Percentiles rank a stretch among this genome's conserved stretches.
Conservation (phyloP, 92 coral and sea anemone species). For the Palythoa heliodiscus region DNA sequence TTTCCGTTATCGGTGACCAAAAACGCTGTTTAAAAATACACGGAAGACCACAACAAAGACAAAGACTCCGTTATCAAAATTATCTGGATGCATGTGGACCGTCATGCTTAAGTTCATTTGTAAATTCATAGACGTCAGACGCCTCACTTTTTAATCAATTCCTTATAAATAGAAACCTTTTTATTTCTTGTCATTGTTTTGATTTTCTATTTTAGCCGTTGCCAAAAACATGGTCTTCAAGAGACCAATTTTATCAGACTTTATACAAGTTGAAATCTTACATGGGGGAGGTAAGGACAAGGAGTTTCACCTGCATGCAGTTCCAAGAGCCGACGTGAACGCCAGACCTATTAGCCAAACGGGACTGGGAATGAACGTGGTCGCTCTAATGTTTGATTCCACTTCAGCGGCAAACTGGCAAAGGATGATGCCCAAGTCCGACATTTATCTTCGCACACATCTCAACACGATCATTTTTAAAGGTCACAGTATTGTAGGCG, state of each 20-base stretch:
- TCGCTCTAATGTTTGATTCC: slow-evolving; percentile 79
- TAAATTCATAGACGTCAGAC: no score
- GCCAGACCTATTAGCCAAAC: slow-evolving; percentile 46
- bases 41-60: no score
- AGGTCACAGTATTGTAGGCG: slow-evolving; percentile 82
- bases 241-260: slow-evolving; percentile 29
- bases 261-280: slow-evolving; percentile 24
- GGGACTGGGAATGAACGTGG: slow-evolving; percentile 72
- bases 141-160: no score
- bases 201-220: not conserved
- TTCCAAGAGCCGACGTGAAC: slow-evolving; percentile 64
- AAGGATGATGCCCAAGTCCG: slow-evolving; percentile 71
- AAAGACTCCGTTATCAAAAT: no score
- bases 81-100: no score
- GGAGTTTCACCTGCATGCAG: slow-evolving; percentile 65
- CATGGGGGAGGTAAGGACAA: slow-evolving; percentile 6
- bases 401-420: slow-evolving; percentile 81
- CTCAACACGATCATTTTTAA: slow-evolving; percentile 55
- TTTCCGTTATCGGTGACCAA: no score
- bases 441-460: slow-evolving; percentile 53
- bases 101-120: no score
- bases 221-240: not conserved
- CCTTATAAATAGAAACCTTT: not conserved
- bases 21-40: no score
- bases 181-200: not conserved